phyloP scores from a whole-genome alignment of 2,113 vertebrate species.

The Prietella phreatophila region DNA sequence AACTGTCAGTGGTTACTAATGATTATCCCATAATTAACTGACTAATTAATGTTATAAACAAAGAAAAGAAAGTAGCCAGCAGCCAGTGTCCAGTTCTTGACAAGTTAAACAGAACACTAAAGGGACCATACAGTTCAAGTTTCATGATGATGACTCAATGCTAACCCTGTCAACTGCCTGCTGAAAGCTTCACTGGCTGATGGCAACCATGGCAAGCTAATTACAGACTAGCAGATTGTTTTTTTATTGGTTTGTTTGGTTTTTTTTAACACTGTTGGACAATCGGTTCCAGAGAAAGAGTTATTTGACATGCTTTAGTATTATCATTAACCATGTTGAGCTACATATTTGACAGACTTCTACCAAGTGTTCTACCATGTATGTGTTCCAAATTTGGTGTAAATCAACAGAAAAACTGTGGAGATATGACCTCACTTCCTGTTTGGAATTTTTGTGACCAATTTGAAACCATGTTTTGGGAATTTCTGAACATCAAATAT shows the following conservation, averaged over 20 bases:
- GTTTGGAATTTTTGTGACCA: no score
- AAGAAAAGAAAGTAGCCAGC: neutral
- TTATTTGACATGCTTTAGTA: neutral
- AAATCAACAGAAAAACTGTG: neutral
- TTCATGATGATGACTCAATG: neutral
- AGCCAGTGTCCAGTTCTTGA: neutral
- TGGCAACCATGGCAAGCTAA: neutral
- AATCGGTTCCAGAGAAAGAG: neutral
- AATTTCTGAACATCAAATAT: neutral
- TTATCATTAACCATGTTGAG: neutral
- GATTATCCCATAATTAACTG: neutral
- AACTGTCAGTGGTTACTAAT: neutral
- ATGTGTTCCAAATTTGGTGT: neutral
- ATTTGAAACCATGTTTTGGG: neutral
- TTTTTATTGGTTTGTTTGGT: no score
- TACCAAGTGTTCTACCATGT: neutral
- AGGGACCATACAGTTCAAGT: neutral
- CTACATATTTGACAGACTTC: neutral
- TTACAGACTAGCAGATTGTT: neutral
- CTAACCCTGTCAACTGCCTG: neutral
- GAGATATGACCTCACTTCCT: neutral
- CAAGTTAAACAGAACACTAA: neutral
- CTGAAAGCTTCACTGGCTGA: neutral
- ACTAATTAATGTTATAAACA: neutral
- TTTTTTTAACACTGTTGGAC: neutral